These are phyloP conservation scores for Archilochus colubris DNA, from an alignment of 2,113 vertebrate species.

Conservation along the genomic window DNA sequence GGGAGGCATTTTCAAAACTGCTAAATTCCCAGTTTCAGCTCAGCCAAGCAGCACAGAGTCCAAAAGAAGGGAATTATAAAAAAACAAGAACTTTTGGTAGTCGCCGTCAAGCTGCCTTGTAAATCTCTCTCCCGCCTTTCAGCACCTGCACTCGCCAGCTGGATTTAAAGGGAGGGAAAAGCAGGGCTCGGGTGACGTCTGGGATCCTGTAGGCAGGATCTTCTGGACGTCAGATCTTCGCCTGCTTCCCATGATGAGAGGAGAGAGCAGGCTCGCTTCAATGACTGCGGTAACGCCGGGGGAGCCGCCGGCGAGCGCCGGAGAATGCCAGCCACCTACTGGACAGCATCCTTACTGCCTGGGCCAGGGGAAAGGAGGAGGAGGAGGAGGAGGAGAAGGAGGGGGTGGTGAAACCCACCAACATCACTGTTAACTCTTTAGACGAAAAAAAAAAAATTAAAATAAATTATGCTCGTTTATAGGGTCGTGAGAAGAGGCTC, in stretches of 20 bases:
- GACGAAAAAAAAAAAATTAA: neutral
- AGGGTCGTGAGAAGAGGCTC: neutral
- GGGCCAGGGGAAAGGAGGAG: neutral
- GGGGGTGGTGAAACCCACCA: too few species aligned
- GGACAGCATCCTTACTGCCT: conserved; percentile 67
- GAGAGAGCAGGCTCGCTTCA: neutral
- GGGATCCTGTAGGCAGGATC: conserved; percentile 72
- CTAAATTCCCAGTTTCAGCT: neutral
- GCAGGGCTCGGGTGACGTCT: conserved; percentile 59
- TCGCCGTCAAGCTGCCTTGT: conserved; percentile 39
- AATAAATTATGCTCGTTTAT: neutral
- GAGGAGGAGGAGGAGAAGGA: too few species aligned
- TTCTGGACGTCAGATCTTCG: conserved; percentile 62
- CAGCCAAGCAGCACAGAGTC: neutral
- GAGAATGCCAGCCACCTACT: conserved; percentile 78
- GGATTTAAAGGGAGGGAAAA: conserved; percentile 69
- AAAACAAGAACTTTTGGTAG: conserved; percentile 63
- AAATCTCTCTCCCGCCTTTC: conserved; percentile 34
- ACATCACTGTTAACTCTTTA: neutral
- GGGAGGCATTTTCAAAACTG: neutral
- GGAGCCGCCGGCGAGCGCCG: conserved; percentile 21
- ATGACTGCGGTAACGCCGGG: neutral
- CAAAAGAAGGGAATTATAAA: neutral
- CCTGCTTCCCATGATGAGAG: conserved; percentile 5
- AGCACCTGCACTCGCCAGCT: conserved; percentile 2